These are phyloP conservation scores for Arctopsyche grandis DNA, from an alignment of 1,140 invertebrate species.

Conservation along the genomic window DNA sequence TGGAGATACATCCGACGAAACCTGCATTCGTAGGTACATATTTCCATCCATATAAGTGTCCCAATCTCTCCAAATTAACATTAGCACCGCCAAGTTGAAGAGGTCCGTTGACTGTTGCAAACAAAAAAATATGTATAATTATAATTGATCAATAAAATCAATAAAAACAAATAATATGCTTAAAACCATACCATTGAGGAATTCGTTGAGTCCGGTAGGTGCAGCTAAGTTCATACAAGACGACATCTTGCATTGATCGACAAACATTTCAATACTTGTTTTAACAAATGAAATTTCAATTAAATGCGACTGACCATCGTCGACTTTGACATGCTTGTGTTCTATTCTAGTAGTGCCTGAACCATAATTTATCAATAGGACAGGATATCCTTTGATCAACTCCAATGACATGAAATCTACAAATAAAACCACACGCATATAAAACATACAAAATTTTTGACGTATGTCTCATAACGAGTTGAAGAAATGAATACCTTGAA, in stretches of 20 bases:
- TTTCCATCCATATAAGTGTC: slow-evolving; percentile 71
- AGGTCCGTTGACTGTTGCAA: slow-evolving; percentile 78
- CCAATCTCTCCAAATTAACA: slow-evolving; percentile 70
- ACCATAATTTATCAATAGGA: slow-evolving; percentile 90
- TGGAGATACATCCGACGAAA: slow-evolving; percentile 88
- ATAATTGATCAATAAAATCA: neutral
- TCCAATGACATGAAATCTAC: slow-evolving; percentile 93
- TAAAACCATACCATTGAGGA: slow-evolving; percentile 73
- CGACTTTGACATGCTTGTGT: slow-evolving; percentile 78
- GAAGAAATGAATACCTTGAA: slow-evolving; percentile 66
- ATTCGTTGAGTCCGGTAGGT: slow-evolving; percentile 77
- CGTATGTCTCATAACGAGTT: neutral
- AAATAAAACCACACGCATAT: slow-evolving; percentile 44
- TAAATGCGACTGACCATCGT: slow-evolving; percentile 81
- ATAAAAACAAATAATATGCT: neutral
- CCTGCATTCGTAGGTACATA: slow-evolving; percentile 72
- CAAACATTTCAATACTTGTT: slow-evolving; percentile 78
- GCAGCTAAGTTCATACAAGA: slow-evolving; percentile 76
- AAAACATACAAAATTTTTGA: neutral
- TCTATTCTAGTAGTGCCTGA: slow-evolving; percentile 79
- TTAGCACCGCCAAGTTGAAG: slow-evolving; percentile 86
- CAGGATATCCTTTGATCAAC: slow-evolving; percentile 83
- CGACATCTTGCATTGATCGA: slow-evolving; percentile 79
- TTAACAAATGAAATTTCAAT: slow-evolving; percentile 83
- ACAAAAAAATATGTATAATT: slow-evolving; percentile 30